Conservation (phyloP, 2,888 invertebrate genomes). For the Habroteleia sp. region DNA sequence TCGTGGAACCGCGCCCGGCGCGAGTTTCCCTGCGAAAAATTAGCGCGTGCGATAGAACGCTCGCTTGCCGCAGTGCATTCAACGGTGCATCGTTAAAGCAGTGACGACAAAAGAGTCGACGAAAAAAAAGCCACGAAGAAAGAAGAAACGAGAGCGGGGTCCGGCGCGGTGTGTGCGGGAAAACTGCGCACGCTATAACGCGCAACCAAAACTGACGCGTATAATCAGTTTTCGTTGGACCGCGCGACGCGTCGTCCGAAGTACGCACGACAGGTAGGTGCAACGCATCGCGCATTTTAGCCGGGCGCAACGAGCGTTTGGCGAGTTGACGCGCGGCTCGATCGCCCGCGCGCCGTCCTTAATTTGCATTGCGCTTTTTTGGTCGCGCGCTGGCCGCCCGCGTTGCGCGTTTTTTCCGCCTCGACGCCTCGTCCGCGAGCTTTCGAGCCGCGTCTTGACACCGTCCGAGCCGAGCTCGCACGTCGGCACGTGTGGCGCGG, state of each 20-base stretch:
- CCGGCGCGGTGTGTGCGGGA: constrained; percentile 13
- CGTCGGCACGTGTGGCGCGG: constrained; percentile 8
- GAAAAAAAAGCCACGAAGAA: neutral
- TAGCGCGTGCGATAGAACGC: no score
- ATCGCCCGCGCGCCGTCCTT: neutral
- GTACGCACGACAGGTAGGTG: constrained; percentile 5
- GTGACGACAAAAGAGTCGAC: neutral
- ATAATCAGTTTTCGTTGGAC: constrained; percentile 24
- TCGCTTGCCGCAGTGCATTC: no score
- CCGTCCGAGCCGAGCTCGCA: no score
- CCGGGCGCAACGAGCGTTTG: neutral
- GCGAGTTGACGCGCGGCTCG: neutral
- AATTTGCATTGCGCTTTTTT: no score
- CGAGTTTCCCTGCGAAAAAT: neutral
- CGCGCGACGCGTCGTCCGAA: constrained; percentile 1
- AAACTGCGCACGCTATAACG: constrained; percentile 38
- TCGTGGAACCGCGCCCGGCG: constrained; percentile 23
- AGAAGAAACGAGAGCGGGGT: constrained; percentile 13
- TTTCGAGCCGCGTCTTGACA: no score
- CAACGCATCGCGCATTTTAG: neutral
- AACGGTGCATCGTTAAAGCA: neutral
- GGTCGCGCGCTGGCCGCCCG: no score
- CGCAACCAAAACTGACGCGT: constrained; percentile 39
- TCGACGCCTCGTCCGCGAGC: no score
- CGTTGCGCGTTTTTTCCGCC: neutral